Evolutionary conservation across 2,888 invertebrate species (phyloP).

Genomic region (Netelia virgata): DNA sequence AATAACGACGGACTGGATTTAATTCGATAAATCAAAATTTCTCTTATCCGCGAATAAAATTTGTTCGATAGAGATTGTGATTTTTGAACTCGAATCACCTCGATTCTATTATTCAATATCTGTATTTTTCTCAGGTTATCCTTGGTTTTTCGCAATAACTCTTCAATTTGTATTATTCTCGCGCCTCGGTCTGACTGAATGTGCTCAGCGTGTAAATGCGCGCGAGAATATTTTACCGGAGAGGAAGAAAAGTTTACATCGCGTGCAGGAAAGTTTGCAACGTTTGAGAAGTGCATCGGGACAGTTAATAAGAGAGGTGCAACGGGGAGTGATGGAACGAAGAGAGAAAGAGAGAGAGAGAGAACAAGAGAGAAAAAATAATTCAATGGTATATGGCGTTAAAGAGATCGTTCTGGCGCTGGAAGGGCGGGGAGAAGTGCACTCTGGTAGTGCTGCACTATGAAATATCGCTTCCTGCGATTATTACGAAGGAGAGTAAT

Average conservation of each 20-base stretch:
- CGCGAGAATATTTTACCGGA: background rate
- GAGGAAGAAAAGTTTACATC: constrained; percentile 31
- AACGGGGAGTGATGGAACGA: background rate
- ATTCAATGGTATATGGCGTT: constrained; percentile 55
- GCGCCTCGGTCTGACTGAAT: background rate
- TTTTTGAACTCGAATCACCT: background rate
- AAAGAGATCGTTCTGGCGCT: constrained; percentile 47
- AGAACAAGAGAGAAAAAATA: constrained; percentile 35
- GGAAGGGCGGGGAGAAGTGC: constrained; percentile 24
- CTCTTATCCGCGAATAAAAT: background rate
- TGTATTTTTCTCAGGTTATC: background rate
- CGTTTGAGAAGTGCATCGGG: constrained; percentile 31
- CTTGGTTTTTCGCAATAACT: background rate
- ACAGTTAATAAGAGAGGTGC: constrained; percentile 2
- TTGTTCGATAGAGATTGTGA: background rate
- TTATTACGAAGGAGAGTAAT: constrained; percentile 62
- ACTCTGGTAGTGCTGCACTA: background rate
- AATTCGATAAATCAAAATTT: background rate
- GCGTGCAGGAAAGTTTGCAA: constrained; percentile 57
- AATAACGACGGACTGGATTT: background rate
- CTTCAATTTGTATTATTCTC: background rate
- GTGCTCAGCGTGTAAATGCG: background rate
- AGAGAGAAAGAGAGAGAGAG: background rate
- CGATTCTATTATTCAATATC: background rate
- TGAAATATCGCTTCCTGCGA: constrained; percentile 69